A percentile compares a stretch with the other conserved stretches of the same genome.
phyloP scores from a whole-genome alignment of 2,797 vertebrate species.

The Sebastiscus albofasciatus region DNA sequence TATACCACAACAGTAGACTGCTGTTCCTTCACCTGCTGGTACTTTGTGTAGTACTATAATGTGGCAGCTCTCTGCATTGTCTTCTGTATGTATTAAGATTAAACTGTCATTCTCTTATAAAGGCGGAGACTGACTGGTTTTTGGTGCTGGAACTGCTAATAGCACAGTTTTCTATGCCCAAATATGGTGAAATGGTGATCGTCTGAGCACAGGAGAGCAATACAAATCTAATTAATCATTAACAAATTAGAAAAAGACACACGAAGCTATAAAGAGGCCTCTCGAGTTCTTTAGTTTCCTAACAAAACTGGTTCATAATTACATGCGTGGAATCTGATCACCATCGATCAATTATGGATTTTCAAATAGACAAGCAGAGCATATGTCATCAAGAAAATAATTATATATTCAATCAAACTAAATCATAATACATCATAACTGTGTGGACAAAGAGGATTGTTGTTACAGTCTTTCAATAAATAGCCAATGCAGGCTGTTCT shows the following conservation, averaged over 20 bases:
- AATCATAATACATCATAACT: no score
- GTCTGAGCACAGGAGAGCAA: neutral
- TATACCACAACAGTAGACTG: conserved; percentile 43
- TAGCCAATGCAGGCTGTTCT: no score
- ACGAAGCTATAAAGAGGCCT: neutral
- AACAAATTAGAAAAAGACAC: neutral
- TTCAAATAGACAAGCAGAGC: neutral
- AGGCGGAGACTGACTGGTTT: neutral
- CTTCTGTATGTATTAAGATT: neutral
- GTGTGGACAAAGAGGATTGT: no score
- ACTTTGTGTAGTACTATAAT: neutral
- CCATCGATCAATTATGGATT: neutral
- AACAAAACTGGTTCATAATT: neutral
- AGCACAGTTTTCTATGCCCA: neutral
- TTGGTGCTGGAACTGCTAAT: neutral
- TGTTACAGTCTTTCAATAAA: no score
- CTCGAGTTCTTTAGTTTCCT: neutral
- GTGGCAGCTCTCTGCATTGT: conserved; percentile 15
- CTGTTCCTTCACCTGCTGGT: conserved; percentile 28
- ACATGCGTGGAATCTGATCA: neutral
- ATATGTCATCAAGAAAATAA: neutral
- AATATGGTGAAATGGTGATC: neutral
- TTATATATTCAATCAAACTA: neutral
- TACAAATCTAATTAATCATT: conserved; percentile 16
- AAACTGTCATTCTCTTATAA: neutral